Evolutionary conservation across 2,113 vertebrate species (phyloP), one percentile per base, ranked within the genome.

Genomic region (Dolichallabes microphthalmus): DNA sequence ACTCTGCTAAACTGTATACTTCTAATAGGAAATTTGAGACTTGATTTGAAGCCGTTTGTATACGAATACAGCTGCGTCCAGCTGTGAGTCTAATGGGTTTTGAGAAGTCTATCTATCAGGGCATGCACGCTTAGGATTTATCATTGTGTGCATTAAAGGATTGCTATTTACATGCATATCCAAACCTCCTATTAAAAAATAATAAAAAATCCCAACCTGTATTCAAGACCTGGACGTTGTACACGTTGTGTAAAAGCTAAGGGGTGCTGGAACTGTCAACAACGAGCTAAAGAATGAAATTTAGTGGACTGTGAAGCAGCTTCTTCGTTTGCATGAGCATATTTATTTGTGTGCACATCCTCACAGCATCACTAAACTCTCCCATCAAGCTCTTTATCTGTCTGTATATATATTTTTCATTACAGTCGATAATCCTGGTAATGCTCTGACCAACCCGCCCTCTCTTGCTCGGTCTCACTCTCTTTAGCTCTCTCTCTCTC

Each of bases 401-500:
- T 22, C 11, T 39, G 32, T 60, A 12, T 25, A 7, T 60, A 13
- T 64, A 27, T 45, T 86, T 79, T 79, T 86, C 27, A 66, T 82
- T 64, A 58, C 66, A 77, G 71, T 77, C 52, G 55, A 83, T 74
- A 55, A 83, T 87, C 58, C n/a, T 15, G 39, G 45, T 17, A 63
- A 76, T 77, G 15, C 57, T 68, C 32, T 73, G 58, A 35, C 45
- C 25, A 32, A 25, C 25, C 53, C 25, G 0, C 22, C 22, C 4
- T 68, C 57, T 68, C n/a, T 50, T 13, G 45, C 45, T 45, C 5
- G 45, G 32, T 68, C 27, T 32, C 60, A 45, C 30, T 7, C 30
- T 69, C 6, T 19, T 35, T 35, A 35, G 32, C 89, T 89, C 75
- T 89, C 85, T 57, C 68, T 63, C n/a, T n/a, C n/a, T n/a, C n/a